Evolutionary conservation across 2,797 vertebrate species (phyloP).

Genomic region (Pseudotriccus pelzelni): DNA sequence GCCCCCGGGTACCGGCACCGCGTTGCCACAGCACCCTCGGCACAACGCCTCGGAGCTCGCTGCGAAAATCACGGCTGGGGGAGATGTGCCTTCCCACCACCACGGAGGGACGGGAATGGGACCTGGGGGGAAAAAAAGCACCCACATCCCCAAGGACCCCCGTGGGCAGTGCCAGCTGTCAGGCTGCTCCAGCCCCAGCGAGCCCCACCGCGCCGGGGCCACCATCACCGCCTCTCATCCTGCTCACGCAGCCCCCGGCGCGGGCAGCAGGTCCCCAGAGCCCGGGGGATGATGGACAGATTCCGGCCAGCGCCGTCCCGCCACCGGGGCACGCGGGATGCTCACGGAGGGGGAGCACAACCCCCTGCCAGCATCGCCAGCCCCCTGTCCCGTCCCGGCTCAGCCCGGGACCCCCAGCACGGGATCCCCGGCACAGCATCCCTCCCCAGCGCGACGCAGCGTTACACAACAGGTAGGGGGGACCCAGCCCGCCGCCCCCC

Average conservation of each 20-base stretch:
- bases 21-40: not conserved
- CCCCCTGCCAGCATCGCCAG: not conserved
- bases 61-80: not conserved
- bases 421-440: not conserved
- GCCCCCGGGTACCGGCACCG: not conserved
- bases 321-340: not conserved
- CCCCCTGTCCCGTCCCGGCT: not conserved
- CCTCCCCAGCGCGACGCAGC: not conserved
- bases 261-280: not conserved
- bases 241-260: not conserved
- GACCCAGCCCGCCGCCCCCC: not conserved
- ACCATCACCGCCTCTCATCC: not conserved
- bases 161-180: not conserved
- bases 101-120: not conserved
- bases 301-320: fast-evolving
- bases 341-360: not conserved
- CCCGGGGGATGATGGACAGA: not conserved
- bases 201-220: not conserved
- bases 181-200: not conserved
- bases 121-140: not conserved
- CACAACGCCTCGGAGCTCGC: not conserved
- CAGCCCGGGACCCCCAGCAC: not conserved
- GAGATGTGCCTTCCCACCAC: not conserved
- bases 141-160: not conserved
- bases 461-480: constrained; percentile 23